Base-by-base conservation (phyloP, 2,888 invertebrate genomes). In the Parnassius mnemosyne region DNA sequence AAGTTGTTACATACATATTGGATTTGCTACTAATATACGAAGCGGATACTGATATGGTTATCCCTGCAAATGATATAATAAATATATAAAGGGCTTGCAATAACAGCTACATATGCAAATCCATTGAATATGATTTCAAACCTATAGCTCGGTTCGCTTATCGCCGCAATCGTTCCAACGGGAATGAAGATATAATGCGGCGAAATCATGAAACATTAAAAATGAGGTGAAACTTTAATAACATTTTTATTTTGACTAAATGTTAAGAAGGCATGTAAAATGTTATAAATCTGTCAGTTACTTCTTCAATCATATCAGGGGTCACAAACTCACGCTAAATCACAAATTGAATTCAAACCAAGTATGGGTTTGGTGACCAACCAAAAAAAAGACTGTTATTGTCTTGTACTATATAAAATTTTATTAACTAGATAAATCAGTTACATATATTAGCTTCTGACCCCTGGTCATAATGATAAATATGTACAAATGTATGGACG, bases 131-230 rank as follows among this genome's bases (percentile, higher is more conserved):
- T 75, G 73, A 88, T 88, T 87, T 89, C 90, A 90, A 91, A 91
- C 90, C 90, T 91, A 91, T 91, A 68, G 88, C 90, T 85, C 83
- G 80, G 83, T 89, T 91, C 81, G 90, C 90, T 90, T 85, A 79
- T 76, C 74, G 77, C 78, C 78, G 76, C 79, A 77, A 77, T 74
- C 79, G 79, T 73, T 81, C 85, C 87, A 79, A 83, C 81, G 79
- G 78, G 79, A 79, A 79, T 73, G 83, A 72, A 76, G 84, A 75
- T 67, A 76, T 84, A 84, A 87, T 83, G 80, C 89, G 83, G 81
- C 84, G 83, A 78, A 79, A 76, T 84, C 90, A 91, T 91, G 90
- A 87, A 90, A 90, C 84, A 89, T 89, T 73, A 87, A 80, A 90
- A 87, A 83, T 83, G 78, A 78, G 71, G 70, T 83, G 82, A 78